phyloP scores from a whole-genome alignment of 2,797 vertebrate species.

The Rousettus madagascariensis region DNA sequence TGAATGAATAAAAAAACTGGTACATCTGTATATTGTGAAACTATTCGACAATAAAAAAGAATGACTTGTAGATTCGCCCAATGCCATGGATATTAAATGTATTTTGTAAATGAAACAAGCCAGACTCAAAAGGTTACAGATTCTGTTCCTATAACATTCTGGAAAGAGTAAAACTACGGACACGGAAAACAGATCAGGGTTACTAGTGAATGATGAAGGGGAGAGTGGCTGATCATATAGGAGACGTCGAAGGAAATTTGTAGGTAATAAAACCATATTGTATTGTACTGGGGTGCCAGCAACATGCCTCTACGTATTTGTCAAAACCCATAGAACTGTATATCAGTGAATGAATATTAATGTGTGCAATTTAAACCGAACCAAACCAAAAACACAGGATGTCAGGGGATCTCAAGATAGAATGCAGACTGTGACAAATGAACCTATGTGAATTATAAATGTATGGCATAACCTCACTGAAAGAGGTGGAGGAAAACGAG shows the following conservation, averaged over 20 bases:
- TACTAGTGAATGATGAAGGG: background rate
- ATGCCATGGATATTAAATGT: background rate
- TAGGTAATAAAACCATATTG: background rate
- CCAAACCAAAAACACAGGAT: background rate
- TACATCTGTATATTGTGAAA: background rate
- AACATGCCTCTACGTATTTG: background rate
- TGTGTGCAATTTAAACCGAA: background rate
- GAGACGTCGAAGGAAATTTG: background rate
- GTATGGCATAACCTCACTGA: background rate
- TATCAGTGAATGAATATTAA: background rate
- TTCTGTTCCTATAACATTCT: background rate
- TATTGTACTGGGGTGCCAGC: background rate
- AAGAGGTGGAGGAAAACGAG: background rate
- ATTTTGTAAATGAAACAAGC: background rate
- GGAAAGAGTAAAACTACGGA: background rate
- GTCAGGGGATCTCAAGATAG: background rate
- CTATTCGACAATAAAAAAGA: background rate
- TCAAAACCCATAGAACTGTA: background rate
- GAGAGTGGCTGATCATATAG: background rate
- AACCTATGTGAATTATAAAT: background rate
- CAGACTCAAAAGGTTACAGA: background rate
- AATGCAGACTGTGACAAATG: no score
- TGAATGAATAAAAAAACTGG: background rate
- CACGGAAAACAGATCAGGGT: no score
- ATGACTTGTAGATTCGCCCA: background rate